These are phyloP conservation scores for Leuciscus waleckii DNA, from an alignment of 2,797 vertebrate genomes.

Conservation along the genomic window DNA sequence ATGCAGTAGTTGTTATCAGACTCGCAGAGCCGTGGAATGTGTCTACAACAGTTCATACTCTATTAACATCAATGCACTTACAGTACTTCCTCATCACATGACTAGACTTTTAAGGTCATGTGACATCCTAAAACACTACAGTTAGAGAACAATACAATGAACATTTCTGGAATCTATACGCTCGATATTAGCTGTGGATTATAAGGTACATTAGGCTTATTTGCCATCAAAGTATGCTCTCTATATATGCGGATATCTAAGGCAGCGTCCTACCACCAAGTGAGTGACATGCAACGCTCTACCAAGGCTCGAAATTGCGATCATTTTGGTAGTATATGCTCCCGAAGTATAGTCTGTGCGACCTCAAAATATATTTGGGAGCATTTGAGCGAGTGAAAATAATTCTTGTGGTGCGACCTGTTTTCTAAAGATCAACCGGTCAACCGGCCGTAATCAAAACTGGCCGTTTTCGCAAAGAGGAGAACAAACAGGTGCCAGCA, in stretches of 20 bases:
- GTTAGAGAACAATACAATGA: neutral
- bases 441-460: too few relatives aligned
- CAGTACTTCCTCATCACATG: constrained; percentile 30
- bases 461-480: too few relatives aligned
- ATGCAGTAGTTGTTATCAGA: constrained; percentile 58
- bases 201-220: neutral
- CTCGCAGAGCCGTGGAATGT: constrained; percentile 17
- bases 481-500: too few relatives aligned
- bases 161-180: neutral
- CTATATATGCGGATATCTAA: neutral
- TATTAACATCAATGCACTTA: constrained; percentile 26
- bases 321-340: too few relatives aligned
- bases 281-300: neutral
- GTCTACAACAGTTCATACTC: constrained; percentile 22
- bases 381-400: too few relatives aligned
- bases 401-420: too few relatives aligned
- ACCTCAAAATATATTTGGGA: too few relatives aligned
- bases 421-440: too few relatives aligned
- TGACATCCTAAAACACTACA: constrained; percentile 14
- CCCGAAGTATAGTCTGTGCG: too few relatives aligned
- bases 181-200: neutral
- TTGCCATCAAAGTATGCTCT: neutral
- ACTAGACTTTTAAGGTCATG: constrained; percentile 2
- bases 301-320: too few relatives aligned
- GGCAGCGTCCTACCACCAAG: neutral